phyloP scores from a whole-genome alignment of 2,888 invertebrate genomes.

The Luperina testacea region DNA sequence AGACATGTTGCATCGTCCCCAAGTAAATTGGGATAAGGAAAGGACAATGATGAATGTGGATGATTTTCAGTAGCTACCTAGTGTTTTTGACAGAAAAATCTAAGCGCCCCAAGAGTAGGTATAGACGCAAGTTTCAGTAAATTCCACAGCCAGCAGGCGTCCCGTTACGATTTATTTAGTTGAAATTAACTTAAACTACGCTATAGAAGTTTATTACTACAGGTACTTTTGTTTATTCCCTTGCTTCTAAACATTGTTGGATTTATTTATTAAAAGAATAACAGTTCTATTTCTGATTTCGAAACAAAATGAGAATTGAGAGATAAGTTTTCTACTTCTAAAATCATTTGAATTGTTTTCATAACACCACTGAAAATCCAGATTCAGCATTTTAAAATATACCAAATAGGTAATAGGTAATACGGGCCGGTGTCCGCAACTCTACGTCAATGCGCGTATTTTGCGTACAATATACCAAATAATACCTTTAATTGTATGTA shows the following conservation, averaged over 20 bases:
- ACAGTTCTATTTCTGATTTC: neutral
- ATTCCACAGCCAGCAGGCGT: constrained; percentile 12
- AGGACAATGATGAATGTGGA: too few species aligned
- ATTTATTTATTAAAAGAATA: neutral
- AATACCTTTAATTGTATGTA: too few species aligned
- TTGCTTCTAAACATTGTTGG: neutral
- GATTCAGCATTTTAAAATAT: too few species aligned
- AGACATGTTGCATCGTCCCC: too few species aligned
- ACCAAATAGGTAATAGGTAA: too few species aligned
- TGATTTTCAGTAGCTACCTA: too few species aligned
- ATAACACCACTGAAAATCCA: too few species aligned
- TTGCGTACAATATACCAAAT: neutral
- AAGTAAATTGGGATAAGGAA: too few species aligned
- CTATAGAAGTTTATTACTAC: constrained; percentile 21
- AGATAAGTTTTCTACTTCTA: neutral
- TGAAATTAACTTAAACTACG: constrained; percentile 16
- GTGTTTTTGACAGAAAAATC: neutral
- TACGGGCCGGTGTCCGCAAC: too few species aligned
- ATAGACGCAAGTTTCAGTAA: constrained; percentile 12
- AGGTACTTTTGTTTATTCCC: neutral
- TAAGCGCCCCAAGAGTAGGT: neutral
- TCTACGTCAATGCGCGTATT: too few species aligned
- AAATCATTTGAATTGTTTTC: neutral
- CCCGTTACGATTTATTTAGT: constrained; percentile 21
- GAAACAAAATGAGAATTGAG: neutral